Conservation (phyloP, 2,888 invertebrate species). For the Lysandra bellargus region DNA sequence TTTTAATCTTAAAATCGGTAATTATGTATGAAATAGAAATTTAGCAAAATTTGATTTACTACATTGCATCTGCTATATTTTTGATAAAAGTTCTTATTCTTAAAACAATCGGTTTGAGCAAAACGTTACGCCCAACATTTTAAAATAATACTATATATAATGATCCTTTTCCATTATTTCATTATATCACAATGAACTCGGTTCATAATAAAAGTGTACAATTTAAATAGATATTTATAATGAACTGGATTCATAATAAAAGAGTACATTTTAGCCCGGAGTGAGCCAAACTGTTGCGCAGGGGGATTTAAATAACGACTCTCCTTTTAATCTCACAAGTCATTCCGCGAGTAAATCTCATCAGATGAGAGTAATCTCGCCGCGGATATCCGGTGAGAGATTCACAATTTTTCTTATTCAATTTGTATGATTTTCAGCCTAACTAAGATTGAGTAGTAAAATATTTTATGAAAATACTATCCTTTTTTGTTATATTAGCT, state of each 20-base stretch:
- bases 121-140: neutral
- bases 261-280: neutral
- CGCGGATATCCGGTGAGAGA: neutral
- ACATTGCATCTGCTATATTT: too few species aligned
- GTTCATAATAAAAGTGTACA: neutral
- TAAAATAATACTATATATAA: neutral
- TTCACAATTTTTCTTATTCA: neutral
- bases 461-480: neutral
- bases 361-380: neutral
- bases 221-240: neutral
- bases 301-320: slow-evolving; percentile 10
- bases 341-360: slow-evolving; percentile 13
- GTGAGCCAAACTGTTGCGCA: neutral
- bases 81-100: neutral
- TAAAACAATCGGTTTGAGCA: neutral
- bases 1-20: too few species aligned
- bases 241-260: neutral
- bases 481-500: neutral
- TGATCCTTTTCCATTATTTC: neutral
- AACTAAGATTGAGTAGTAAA: neutral
- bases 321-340: slow-evolving; percentile 1
- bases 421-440: neutral
- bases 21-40: too few species aligned
- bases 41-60: too few species aligned
- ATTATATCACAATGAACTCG: neutral